phyloP scores from a whole-genome alignment of 2,113 vertebrate genomes.

The Chionis minor region DNA sequence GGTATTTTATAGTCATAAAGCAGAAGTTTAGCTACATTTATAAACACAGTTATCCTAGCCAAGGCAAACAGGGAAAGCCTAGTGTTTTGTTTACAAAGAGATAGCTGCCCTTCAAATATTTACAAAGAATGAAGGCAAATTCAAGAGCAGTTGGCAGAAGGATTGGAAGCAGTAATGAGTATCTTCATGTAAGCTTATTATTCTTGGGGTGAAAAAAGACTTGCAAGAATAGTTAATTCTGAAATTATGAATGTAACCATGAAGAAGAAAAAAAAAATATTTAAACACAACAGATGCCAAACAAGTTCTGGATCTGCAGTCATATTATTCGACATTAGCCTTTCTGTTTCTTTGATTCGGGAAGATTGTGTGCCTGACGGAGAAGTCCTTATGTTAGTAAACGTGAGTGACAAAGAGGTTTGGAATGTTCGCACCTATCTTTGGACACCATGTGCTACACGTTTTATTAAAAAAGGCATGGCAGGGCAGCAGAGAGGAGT shows the following conservation, averaged over 20 bases:
- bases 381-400: neutral
- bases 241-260: neutral
- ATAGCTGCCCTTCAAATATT: constrained; percentile 48
- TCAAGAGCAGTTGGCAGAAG: constrained; percentile 32
- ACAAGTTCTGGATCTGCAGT: neutral
- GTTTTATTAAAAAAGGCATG: neutral
- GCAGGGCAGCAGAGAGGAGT: neutral
- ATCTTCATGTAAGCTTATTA: neutral
- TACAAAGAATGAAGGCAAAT: constrained; percentile 23
- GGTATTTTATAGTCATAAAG: neutral
- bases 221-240: neutral
- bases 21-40: neutral
- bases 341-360: neutral
- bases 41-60: neutral
- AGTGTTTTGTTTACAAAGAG: constrained; percentile 24
- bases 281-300: neutral
- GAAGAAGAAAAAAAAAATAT: neutral
- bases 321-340: neutral
- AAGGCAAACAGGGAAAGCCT: constrained; percentile 36
- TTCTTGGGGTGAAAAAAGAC: neutral
- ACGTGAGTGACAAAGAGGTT: neutral
- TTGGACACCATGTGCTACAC: rapidly evolving
- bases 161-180: neutral
- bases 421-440: neutral
- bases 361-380: neutral